These are phyloP conservation scores for Lytechinus pictus DNA, from an alignment of 35 echinoderm and acorn worm genomes.

Conservation along the genomic window DNA sequence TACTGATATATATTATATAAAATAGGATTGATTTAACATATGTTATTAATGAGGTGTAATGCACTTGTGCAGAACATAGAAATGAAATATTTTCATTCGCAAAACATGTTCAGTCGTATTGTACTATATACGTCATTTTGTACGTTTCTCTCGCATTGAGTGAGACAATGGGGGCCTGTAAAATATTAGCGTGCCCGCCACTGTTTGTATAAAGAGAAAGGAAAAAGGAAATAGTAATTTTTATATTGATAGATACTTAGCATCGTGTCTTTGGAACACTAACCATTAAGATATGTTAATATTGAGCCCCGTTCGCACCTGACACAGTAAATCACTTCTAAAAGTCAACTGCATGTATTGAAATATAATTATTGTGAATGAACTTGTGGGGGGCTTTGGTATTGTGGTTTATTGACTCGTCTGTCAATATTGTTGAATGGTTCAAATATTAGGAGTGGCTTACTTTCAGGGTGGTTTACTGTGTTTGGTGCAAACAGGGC, in stretches of 20 bases:
- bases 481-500: not conserved
- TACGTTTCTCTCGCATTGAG: not conserved
- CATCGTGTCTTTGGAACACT: not conserved
- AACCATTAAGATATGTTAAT: not conserved
- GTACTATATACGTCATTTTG: conserved; percentile 5
- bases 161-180: not conserved
- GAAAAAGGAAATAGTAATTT: not conserved
- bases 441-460: not conserved
- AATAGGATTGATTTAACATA: not conserved
- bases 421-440: no score
- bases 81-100: not conserved
- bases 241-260: not conserved
- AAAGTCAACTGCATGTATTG: not conserved
- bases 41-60: not conserved
- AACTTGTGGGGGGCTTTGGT: not conserved
- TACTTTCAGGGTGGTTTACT: not conserved
- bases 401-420: no score
- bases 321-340: not conserved
- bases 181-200: not conserved
- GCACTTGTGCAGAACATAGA: not conserved
- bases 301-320: not conserved
- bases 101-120: not conserved
- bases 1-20: not conserved
- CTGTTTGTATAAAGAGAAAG: not conserved
- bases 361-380: not conserved